Evolutionary conservation across 2,888 invertebrate genomes (phyloP), one percentile per base, ranked within the genome.

Genomic region (Celastrina argiolus): DNA sequence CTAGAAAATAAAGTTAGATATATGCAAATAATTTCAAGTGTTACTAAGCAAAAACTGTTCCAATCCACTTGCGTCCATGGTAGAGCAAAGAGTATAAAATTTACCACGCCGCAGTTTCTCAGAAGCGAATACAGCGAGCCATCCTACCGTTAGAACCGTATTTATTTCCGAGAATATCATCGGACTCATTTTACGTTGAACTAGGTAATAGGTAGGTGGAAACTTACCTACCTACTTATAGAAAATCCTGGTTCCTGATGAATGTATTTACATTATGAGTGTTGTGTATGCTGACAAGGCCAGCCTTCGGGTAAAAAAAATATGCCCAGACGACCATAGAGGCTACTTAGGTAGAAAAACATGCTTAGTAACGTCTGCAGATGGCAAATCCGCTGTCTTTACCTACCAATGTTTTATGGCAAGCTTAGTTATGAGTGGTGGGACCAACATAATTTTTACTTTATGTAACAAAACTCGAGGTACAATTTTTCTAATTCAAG

Each of bases 21-120:
- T 80, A 51, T 51, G 51, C 51, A 51, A 51, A 51, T 51, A 51
- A 51, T 26, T 26, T 26, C 26, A 12, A 26, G 22, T 51, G 51
- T 51, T 45, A 10, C 18, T 45, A 45, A 51, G 51, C 22, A 51
- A 51, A 51, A 51, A 51, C 26, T 26, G 51, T 51, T 51, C 51
- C 51, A 51, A 51, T 51, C 51, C 51, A 51, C 51, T 51, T 22
- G 51, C 51, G 45, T 45, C 45, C 22, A 12, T 12, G 51, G 51
- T 12, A 12, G 12, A 51, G 51, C 51, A 51, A 51, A 51, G 26
- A 51, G 22, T 51, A 26, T 51, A 51, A 51, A 51, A 51, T 51
- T 26, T 12, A 51, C 51, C 26, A 51, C 22, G 14, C 22, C 22
- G 22, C 51, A 51, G 51, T 31, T 58, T 58, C 58, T 58, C 58